A percentile compares a stretch with the other conserved stretches of the same genome.
These are phyloP conservation scores for Zaprionus lachaisei DNA, from an alignment of 1,140 invertebrate genomes.

Conservation along the genomic window DNA sequence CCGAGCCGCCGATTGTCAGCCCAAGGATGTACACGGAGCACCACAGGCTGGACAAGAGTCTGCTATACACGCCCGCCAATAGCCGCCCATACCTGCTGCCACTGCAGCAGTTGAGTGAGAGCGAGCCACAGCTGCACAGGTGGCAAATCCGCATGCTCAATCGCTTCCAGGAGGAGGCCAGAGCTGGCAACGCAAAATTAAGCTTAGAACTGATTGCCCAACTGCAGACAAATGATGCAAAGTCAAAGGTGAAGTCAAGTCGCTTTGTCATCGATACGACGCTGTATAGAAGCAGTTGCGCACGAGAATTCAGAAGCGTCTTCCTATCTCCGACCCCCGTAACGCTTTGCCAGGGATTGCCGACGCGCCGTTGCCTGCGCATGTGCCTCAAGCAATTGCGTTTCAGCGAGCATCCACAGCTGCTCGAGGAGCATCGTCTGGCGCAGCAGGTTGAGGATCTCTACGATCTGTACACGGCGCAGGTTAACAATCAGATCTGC, in stretches of 20 bases:
- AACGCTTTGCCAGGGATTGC: slow-evolving; percentile 51
- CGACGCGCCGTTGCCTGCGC: slow-evolving; percentile 76
- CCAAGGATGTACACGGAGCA: slow-evolving; percentile 18
- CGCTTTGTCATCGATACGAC: slow-evolving; percentile 37
- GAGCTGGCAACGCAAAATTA: slow-evolving; percentile 32
- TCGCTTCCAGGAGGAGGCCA: slow-evolving; percentile 64
- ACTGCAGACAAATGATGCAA: slow-evolving; percentile 15
- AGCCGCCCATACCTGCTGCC: slow-evolving; percentile 39
- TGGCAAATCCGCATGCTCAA: slow-evolving; percentile 67
- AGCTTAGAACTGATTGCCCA: slow-evolving; percentile 32
- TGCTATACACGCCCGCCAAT: slow-evolving; percentile 49
- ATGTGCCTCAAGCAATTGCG: slow-evolving; percentile 78
- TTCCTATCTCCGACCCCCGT: slow-evolving; percentile 54
- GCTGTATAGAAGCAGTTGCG: slow-evolving; percentile 60
- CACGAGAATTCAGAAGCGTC: slow-evolving; percentile 58
- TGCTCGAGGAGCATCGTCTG: slow-evolving; percentile 84
- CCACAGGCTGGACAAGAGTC: slow-evolving; percentile 47
- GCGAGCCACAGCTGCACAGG: background rate
- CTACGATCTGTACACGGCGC: slow-evolving; percentile 73
- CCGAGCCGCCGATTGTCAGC: slow-evolving; percentile 53
- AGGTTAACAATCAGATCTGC: slow-evolving; percentile 55
- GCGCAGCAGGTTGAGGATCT: slow-evolving; percentile 78
- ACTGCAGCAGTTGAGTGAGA: slow-evolving; percentile 33
- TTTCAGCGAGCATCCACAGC: slow-evolving; percentile 84
- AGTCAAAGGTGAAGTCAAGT: background rate